A percentile compares a stretch with the other conserved stretches of the same genome.
These are phyloP conservation scores for Sciurus carolinensis DNA, from an alignment of 2,797 vertebrate genomes.

Conservation along the genomic window DNA sequence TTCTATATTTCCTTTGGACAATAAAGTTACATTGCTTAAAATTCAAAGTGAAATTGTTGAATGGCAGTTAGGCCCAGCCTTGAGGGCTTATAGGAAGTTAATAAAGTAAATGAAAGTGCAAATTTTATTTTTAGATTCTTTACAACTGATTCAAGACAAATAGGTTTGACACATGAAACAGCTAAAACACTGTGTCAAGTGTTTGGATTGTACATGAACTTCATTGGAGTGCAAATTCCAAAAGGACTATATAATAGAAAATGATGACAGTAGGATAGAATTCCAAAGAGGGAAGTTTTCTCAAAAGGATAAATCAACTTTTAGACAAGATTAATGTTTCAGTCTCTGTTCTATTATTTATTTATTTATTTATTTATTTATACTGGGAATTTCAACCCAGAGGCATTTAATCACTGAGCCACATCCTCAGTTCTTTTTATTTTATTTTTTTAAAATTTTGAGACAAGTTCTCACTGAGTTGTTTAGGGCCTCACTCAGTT, in stretches of 20 bases:
- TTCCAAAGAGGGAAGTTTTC: not conserved
- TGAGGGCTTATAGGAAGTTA: not conserved
- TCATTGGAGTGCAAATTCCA: not conserved
- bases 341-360: not conserved
- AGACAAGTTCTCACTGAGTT: too few relatives aligned
- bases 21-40: not conserved
- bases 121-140: not conserved
- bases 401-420: too few relatives aligned
- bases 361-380: too few relatives aligned
- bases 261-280: not conserved
- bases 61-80: not conserved
- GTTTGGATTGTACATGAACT: not conserved
- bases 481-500: too few relatives aligned
- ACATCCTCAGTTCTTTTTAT: too few relatives aligned
- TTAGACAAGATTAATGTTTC: not conserved
- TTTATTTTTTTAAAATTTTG: too few relatives aligned
- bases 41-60: slow-evolving; percentile 36
- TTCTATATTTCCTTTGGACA: not conserved
- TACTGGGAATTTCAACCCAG: too few relatives aligned
- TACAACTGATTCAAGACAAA: not conserved
- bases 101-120: not conserved
- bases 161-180: not conserved
- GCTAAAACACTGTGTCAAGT: not conserved
- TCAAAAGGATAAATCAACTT: not conserved
- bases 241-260: not conserved